Conservation (phyloP, 2,113 vertebrate species). For the Capreolus pygargus region DNA sequence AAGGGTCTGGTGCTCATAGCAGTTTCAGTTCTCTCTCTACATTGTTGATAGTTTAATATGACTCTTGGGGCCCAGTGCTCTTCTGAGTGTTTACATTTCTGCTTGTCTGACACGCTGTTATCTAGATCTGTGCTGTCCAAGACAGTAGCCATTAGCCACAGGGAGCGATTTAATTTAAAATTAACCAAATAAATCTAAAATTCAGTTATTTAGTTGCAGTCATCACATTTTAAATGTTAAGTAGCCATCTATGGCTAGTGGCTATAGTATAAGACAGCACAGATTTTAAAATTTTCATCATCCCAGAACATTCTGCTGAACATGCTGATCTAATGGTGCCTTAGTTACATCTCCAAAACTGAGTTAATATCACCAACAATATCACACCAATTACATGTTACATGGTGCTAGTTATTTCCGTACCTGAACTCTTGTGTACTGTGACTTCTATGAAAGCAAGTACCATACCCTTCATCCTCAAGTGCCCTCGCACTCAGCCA, state of each 20-base stretch:
- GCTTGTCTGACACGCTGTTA: background rate
- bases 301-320: background rate
- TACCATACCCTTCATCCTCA: background rate
- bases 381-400: background rate
- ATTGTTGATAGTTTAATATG: background rate
- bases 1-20: background rate
- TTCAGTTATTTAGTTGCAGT: background rate
- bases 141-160: background rate
- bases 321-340: background rate
- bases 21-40: background rate
- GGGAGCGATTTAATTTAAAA: background rate
- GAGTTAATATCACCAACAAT: background rate
- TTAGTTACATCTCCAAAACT: background rate
- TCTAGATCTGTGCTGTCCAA: background rate
- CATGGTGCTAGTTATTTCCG: background rate
- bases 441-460: background rate
- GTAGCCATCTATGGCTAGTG: background rate
- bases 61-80: background rate
- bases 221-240: background rate
- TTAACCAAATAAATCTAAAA: background rate
- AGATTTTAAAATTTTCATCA: background rate
- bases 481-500: background rate
- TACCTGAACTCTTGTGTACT: background rate
- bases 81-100: background rate
- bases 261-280: background rate